phyloP scores from a whole-genome alignment of 92 coral and sea anemone genomes.

The Anthopleura xanthogrammica region DNA sequence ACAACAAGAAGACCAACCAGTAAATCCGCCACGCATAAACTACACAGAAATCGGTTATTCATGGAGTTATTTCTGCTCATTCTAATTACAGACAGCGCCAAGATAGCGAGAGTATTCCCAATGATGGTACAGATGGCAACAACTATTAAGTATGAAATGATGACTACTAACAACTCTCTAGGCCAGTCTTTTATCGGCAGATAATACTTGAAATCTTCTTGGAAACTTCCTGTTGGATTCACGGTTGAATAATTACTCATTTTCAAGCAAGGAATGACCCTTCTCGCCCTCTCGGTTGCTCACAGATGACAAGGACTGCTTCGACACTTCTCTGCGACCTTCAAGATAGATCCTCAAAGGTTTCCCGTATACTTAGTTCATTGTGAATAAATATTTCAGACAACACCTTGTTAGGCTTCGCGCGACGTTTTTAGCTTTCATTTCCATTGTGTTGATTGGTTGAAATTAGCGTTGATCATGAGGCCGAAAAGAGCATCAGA shows the following conservation, averaged over 20 bases:
- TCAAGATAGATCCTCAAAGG: too few species aligned
- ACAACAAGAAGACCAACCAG: constrained; percentile 71
- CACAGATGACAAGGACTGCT: too few species aligned
- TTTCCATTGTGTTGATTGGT: too few species aligned
- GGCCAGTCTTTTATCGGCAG: constrained; percentile 19
- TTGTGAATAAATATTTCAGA: too few species aligned
- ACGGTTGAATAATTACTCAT: background rate
- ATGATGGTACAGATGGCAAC: constrained; percentile 43
- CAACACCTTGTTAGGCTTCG: too few species aligned
- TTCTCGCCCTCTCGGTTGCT: too few species aligned
- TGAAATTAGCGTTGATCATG: too few species aligned
- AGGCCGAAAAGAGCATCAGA: too few species aligned
- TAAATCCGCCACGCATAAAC: constrained; percentile 64
- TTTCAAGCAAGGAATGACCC: background rate
- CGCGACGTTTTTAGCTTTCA: too few species aligned
- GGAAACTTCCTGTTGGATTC: background rate
- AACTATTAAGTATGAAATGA: constrained; percentile 23
- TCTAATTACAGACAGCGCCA: constrained; percentile 46
- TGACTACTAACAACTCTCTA: background rate
- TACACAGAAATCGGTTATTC: constrained; percentile 58
- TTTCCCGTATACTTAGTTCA: too few species aligned
- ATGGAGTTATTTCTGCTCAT: constrained; percentile 40
- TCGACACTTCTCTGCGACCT: too few species aligned
- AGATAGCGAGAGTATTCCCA: constrained; percentile 61
- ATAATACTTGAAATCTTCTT: background rate